These are phyloP conservation scores for Yponomeuta malinellus DNA, from an alignment of 2,888 invertebrate species.

Conservation along the genomic window DNA sequence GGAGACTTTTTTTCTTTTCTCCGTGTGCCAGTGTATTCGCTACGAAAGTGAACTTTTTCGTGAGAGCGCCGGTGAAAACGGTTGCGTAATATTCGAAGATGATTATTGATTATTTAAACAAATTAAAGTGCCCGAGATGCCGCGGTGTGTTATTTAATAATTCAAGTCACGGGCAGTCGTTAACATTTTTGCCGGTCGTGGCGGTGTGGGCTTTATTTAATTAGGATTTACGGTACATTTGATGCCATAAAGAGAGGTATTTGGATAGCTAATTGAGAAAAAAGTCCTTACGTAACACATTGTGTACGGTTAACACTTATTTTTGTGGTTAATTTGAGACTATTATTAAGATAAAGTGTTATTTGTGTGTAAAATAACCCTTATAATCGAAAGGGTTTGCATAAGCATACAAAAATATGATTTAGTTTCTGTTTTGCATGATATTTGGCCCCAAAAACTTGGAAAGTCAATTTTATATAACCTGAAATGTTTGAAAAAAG, in stretches of 20 bases:
- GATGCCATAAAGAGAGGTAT: neutral
- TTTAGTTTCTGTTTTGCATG: too few relatives aligned
- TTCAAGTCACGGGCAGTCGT: constrained; percentile 22
- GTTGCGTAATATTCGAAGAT: constrained; percentile 55
- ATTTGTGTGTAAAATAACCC: too few relatives aligned
- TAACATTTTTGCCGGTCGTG: constrained; percentile 24
- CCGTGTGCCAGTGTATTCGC: constrained; percentile 38
- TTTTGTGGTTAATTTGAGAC: too few relatives aligned
- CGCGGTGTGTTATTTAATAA: constrained; percentile 22
- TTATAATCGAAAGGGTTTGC: too few relatives aligned
- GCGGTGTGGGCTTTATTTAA: constrained; percentile 21
- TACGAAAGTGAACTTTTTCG: constrained; percentile 65
- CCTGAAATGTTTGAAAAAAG: too few relatives aligned
- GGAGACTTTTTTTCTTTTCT: constrained; percentile 26
- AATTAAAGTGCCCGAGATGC: constrained; percentile 28
- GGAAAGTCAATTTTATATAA: too few relatives aligned
- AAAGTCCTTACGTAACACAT: neutral
- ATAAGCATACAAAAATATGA: too few relatives aligned
- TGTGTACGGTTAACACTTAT: too few relatives aligned
- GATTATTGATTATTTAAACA: constrained; percentile 38
- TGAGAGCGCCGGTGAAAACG: constrained; percentile 67
- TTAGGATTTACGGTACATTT: neutral
- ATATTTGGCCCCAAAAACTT: too few relatives aligned
- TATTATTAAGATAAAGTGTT: too few relatives aligned
- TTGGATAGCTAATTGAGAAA: neutral